phyloP scores from a whole-genome alignment of 2,888 invertebrate species.

The Pammene aurita region DNA sequence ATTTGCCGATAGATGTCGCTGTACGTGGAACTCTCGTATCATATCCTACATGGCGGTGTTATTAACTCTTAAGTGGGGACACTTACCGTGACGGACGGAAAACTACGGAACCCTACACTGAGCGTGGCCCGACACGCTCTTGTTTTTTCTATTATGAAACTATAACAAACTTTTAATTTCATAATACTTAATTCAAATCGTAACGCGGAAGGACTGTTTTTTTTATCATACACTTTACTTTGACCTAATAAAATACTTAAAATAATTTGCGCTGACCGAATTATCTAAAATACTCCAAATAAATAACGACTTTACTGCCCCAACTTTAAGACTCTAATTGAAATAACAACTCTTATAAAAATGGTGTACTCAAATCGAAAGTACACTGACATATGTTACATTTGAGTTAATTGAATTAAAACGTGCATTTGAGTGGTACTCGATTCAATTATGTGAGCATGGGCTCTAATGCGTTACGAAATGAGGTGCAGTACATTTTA shows the following conservation, averaged over 20 bases:
- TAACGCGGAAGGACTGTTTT: conserved; percentile 30
- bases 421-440: conserved; percentile 23
- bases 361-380: background rate
- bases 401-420: conserved; percentile 37
- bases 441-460: conserved; percentile 32
- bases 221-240: conserved; percentile 17
- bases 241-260: conserved; percentile 34
- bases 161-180: conserved; percentile 15
- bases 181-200: background rate
- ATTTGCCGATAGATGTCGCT: too few relatives aligned
- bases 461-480: conserved; percentile 33
- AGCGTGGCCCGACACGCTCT: too few relatives aligned
- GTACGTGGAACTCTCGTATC: too few relatives aligned
- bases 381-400: conserved; percentile 24
- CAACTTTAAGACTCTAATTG: background rate
- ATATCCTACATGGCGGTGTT: too few relatives aligned
- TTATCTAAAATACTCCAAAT: background rate
- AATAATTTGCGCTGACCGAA: conserved; percentile 1
- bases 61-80: too few relatives aligned
- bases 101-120: too few relatives aligned
- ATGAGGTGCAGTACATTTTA: background rate
- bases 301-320: background rate
- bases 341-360: background rate
- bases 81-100: too few relatives aligned
- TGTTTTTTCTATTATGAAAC: background rate